Evolutionary conservation across 2,888 invertebrate species (phyloP), one percentile per base, ranked within the genome.

Genomic region (Drosophila antonietae): DNA sequence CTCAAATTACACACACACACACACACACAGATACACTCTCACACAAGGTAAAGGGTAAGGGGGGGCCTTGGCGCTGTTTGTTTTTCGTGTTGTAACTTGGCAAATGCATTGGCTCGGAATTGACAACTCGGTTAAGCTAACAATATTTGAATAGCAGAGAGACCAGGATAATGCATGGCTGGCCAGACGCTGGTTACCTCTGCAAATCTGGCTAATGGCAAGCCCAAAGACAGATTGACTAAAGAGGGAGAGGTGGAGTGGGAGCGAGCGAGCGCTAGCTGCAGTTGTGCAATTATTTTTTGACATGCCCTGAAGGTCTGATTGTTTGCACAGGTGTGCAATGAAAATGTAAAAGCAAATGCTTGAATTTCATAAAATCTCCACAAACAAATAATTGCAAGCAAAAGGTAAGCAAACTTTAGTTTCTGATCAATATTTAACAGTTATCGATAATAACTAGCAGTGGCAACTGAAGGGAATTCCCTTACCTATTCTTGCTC

Each of bases 91-190:
- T 66, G 63, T 55, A 70, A 51, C 57, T 68, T 68, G 70, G 69
- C 62, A 68, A 83, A 81, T 75, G 79, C 82, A 82, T 82, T 82
- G 85, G 83, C 82, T 85, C 53, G 85, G 81, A 85, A 82, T 73
- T 82, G 82, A 85, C 85, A 82, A 85, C 80, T 82, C 80, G 85
- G 85, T 85, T 85, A 82, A 82, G 78, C 82, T 83, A 82, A 82
- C 82, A 82, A 85, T 82, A 85, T 82, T 82, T 85, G 82, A 80
- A 82, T 82, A 81, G 85, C 51, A 71, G 57, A 71, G 57, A 71
- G 57, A 61, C 73, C 72, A 72, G 66, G 72, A 73, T 72, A 72
- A 73, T 73, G 68, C 67, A 67, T 68, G 73, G 62, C 62, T 73
- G 59, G 63, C 59, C 63, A 67, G 62, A 58, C 55, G 59, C 61